Evolutionary conservation across 2,888 invertebrate species (phyloP), one percentile per base, ranked within the genome.

Genomic region (Machimus rusticus): DNA sequence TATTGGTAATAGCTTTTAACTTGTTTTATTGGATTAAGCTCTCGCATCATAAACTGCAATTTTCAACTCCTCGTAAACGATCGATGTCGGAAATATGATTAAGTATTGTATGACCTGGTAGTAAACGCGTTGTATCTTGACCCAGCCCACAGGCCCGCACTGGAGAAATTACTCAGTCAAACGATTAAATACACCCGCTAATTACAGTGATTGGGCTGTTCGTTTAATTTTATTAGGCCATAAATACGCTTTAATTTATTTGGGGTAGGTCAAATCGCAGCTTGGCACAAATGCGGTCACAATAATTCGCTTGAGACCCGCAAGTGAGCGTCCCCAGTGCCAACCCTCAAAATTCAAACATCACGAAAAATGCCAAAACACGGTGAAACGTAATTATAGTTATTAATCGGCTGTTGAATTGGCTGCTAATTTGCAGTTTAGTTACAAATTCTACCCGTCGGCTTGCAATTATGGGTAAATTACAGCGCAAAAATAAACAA

Each of bases 361-460:
- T 88, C 88, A 88, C 88, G 88, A 86, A 88, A 77, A 86, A 88
- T 86, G 19, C 31, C 31, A 55, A 88, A 88, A 89, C 87, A 86
- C 87, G 88, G 88, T 91, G 91, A 92, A 91, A 90, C 90, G 91
- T 93, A 93, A 93, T 93, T 92, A 93, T 93, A 92, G 93, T 93
- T 92, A 93, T 93, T 93, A 94, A 93, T 93, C 93, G 93, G 92
- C 93, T 93, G 93, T 93, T 93, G 94, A 94, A 94, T 94, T 93
- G 94, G 93, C 94, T 93, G 94, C 94, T 94, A 94, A 94, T 94
- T 94, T 94, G 93, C 94, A 94, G 94, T 94, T 94, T 94, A 94
- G 94, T 94, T 94, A 94, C 94, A 94, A 94, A 94, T 94, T 94
- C 94, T 93, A 93, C 93, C 94, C 93, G 92, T 92, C 93, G 94